phyloP scores from a whole-genome alignment of 2,113 vertebrate species.

The Emberiza fucata region DNA sequence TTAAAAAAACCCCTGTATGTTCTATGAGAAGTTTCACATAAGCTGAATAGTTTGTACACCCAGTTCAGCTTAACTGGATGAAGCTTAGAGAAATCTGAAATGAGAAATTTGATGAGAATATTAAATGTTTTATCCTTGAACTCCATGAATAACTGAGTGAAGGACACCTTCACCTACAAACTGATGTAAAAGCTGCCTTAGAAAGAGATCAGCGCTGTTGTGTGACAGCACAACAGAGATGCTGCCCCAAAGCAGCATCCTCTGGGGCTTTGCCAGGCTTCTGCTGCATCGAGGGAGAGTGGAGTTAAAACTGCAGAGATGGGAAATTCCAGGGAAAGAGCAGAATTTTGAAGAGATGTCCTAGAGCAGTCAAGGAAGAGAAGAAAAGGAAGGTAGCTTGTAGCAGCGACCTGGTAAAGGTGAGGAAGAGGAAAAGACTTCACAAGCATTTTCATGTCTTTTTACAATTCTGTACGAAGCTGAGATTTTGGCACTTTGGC shows the following conservation, averaged over 20 bases:
- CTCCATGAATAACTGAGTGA: rapidly evolving
- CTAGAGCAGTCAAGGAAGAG: neutral
- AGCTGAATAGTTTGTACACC: rapidly evolving
- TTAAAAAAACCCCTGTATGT: neutral
- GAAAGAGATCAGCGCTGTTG: neutral
- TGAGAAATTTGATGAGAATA: neutral
- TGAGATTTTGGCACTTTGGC: neutral
- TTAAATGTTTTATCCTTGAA: neutral
- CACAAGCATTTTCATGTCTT: neutral
- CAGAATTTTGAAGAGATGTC: neutral
- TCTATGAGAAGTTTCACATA: neutral
- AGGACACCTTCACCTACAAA: neutral
- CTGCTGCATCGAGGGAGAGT: rapidly evolving
- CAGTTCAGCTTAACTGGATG: neutral
- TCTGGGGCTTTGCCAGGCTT: neutral
- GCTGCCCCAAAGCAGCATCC: neutral
- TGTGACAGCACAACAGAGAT: neutral
- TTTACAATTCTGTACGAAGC: neutral
- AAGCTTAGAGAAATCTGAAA: neutral
- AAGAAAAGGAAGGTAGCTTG: neutral
- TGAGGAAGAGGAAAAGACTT: neutral
- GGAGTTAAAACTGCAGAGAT: neutral
- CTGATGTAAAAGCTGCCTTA: neutral
- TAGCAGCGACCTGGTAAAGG: neutral
- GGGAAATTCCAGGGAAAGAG: neutral